A percentile compares a stretch with the other conserved stretches of the same genome.
phyloP scores from a whole-genome alignment of 2,888 invertebrate species.

The Agelastica alni region DNA sequence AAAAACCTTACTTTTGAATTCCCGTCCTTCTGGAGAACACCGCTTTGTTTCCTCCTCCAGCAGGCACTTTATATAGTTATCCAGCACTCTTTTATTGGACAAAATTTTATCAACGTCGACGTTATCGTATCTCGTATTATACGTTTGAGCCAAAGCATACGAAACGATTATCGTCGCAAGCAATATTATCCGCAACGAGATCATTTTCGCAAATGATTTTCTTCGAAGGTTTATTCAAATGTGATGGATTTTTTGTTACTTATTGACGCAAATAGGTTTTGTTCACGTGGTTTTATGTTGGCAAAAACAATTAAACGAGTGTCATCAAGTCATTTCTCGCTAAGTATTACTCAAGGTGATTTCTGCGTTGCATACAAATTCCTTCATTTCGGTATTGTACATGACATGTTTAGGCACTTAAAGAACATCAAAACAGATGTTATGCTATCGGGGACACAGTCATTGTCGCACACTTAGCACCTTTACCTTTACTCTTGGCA shows the following conservation, averaged over 20 bases:
- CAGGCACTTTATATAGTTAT: constrained; percentile 70
- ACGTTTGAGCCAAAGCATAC: constrained; percentile 29
- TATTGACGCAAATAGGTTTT: not conserved
- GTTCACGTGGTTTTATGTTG: not conserved
- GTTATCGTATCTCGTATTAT: constrained; percentile 38
- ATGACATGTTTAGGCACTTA: too few relatives aligned
- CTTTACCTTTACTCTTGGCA: too few relatives aligned
- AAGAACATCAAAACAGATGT: too few relatives aligned
- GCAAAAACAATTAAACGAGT: not conserved
- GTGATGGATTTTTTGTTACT: not conserved
- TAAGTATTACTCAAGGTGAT: constrained; percentile 1
- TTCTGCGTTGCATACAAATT: constrained; percentile 2
- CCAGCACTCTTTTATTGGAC: constrained; percentile 65
- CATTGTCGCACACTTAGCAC: too few relatives aligned
- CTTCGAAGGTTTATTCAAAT: not conserved
- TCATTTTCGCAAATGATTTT: constrained; percentile 3
- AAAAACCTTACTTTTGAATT: constrained; percentile 58
- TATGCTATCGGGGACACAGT: too few relatives aligned
- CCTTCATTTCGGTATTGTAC: not conserved
- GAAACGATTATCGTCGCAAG: constrained; percentile 14
- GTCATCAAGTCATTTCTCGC: not conserved
- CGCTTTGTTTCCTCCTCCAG: constrained; percentile 60
- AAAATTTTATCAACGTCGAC: constrained; percentile 69
- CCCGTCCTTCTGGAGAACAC: constrained; percentile 71
- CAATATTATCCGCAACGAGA: not conserved